Percentiles rank a stretch among this genome's conserved stretches.
Evolutionary conservation across 2,888 invertebrate genomes (phyloP).

Genomic region (Mythimna lalbum): DNA sequence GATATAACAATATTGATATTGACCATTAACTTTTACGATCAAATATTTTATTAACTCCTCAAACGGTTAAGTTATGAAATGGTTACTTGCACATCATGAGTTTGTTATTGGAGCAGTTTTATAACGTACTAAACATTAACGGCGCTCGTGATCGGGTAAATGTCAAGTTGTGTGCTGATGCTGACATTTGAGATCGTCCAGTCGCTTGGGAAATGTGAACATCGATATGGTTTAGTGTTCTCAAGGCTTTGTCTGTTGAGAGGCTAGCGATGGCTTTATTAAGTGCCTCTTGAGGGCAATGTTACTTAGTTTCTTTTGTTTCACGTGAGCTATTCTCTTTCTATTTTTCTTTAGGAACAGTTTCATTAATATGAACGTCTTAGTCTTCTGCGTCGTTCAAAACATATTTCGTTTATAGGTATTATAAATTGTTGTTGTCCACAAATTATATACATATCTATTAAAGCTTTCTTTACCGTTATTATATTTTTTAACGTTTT

Average conservation of each 20-base stretch:
- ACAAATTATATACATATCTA: no score
- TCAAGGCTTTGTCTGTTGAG: conserved; percentile 56
- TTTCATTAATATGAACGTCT: not conserved
- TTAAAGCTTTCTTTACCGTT: no score
- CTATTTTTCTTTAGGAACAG: not conserved
- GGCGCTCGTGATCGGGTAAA: conserved; percentile 78
- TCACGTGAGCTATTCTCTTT: conserved; percentile 1
- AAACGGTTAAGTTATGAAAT: conserved; percentile 52
- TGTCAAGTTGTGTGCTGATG: conserved; percentile 79
- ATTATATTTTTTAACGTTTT: no score
- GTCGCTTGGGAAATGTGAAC: conserved; percentile 62
- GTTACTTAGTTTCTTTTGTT: conserved; percentile 19
- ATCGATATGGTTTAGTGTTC: conserved; percentile 47
- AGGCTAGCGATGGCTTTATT: conserved; percentile 37
- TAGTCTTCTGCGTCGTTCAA: not conserved
- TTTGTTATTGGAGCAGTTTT: conserved; percentile 69
- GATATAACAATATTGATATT: conserved; percentile 38
- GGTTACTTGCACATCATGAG: conserved; percentile 60
- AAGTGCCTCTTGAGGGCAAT: conserved; percentile 19
- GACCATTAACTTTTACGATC: conserved; percentile 34
- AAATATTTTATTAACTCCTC: conserved; percentile 53
- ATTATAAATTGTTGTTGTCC: not conserved
- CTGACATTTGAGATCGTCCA: conserved; percentile 80
- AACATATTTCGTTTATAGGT: not conserved
- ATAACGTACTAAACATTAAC: conserved; percentile 66